Base-by-base conservation (phyloP, 2,888 invertebrate genomes). In the Microctonus hyperodae region DNA sequence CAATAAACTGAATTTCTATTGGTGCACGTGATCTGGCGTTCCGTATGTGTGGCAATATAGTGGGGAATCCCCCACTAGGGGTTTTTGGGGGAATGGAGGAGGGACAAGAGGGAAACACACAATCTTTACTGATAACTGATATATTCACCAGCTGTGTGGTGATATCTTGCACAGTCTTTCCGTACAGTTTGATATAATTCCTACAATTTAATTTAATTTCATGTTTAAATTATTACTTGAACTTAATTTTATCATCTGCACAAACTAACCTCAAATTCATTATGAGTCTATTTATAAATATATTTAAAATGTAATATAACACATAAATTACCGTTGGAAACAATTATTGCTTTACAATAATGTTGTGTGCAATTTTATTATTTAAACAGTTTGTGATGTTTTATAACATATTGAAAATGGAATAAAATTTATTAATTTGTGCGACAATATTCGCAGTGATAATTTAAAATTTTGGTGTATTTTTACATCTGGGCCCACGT, bases 61-160 rank as follows among this genome's bases (percentile, higher is more conserved):
- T n/a, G n/a, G n/a, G n/a, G n/a, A n/a, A n/a, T n/a, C n/a, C n/a
- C n/a, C n/a, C 1, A 48, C 65, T 20, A n/a, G 65, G 57, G 25
- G 64, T 44, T 44, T 16, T 4, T 5, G 44, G 16, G 44, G n/a
- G 16, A n/a, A 16, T 37, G 44, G 44, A 9, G 44, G 7, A 11
- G 50, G 33, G 66, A 65, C 48, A 11, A 44, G 6, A 50, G n/a
- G 25, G 37, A 25, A 62, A 75, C 72, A 74, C 73, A 72, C 75
- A 74, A 78, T 78, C 76, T 71, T 72, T 74, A 75, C 75, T 75
- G 78, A 78, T 77, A 76, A 74, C 76, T 74, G 78, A 68, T 72
- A n/a, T n/a, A 59, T 64, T 64, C 61, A 69, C 78, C 78, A 78
- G 77, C 76, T 77, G 77, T 74, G 74, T 73, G 72, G 73, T n/a